Evolutionary conservation across 2,113 vertebrate genomes (phyloP), one percentile per base, ranked within the genome.

Genomic region (Catharus minimus): DNA sequence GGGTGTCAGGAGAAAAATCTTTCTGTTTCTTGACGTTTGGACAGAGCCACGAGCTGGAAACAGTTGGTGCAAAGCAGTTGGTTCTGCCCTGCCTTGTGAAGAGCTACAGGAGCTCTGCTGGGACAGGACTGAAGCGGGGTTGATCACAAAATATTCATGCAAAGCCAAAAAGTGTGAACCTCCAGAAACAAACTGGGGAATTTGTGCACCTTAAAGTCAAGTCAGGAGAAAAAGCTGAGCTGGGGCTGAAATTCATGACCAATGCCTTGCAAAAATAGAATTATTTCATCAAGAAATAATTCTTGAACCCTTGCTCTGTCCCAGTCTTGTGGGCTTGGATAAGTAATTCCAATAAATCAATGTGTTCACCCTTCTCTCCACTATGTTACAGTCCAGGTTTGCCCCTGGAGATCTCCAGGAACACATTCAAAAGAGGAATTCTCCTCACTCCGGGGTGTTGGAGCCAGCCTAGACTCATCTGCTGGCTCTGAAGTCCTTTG

Each of bases 41-140:
- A 91, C 68, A 72, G 39, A 71, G 52, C 26, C 53, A 68, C 1
- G 32, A 94, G 73, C 44, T 91, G 90, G 78, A 75, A 95, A 60
- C 56, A 71, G 53, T 58, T 76, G 65, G 47, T 71, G 36, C 18
- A 62, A 66, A 91, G 21, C 36, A 71, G 67, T 67, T 73, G 78
- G 82, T 52, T 74, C 11, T 21, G 23, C 32, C 60, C 26, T 33
- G 28, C 49, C n/a, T 43, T 71, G 56, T 27, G 24, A 58, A 75
- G 46, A 86, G 53, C 55, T 52, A 2, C 58, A 68, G 33, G n/a
- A 50, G 55, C 46, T 89, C 80, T 56, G 36, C 28, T 13, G 38
- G 38, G 66, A 86, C 72, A 65, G 61, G 53, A 38, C 39, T 49
- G 65, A 4, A 16, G 2, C 5, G 7, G 1, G 0, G 3, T 18